Evolutionary conservation across 1,140 invertebrate genomes (phyloP), one percentile per base, ranked within the genome.

Genomic region (Diorhabda elongata): DNA sequence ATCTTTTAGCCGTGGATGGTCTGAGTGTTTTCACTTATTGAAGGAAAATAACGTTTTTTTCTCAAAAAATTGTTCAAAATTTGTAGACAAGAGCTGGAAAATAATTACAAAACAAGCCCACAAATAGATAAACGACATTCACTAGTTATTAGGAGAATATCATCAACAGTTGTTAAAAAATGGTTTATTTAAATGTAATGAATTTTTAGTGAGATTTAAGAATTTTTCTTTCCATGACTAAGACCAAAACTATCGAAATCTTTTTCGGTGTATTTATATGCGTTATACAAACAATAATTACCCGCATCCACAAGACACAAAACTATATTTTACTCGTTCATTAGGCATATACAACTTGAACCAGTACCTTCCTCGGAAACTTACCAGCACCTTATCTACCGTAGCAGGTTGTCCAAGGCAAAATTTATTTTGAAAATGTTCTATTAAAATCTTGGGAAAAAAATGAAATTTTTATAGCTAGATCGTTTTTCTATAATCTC

Each of bases 331-430:
- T 7, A 41, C 42, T 5, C 63, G 68, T 61, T 69, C 66, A n/a
- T 44, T 69, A 44, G 57, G 57, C 42, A 69, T 69, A 42, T 69
- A 69, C 64, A 69, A 61, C n/a, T 43, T 26, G 52, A 69, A 69
- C 47, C 42, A 60, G 52, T 43, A 65, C 52, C 45, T 69, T 6
- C 64, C 59, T 44, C 59, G 11, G 41, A 66, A 69, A 5, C 42
- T 7, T 47, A 69, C 61, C 2, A 64, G 58, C 26, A 59, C 42
- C 42, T 59, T 42, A 42, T 59, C 9, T 6, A 59, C 58, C 11
- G 8, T 4, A n/a, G 63, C 68, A 47, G n/a, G 65, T 45, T 65
- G 42, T 5, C 41, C 52, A 59, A 61, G 42, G 42, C 8, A 8
- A 47, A 70, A 72, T 42, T 52, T 47, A 59, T 42, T 45, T 43